Conservation (phyloP, 2,113 vertebrate genomes). For the Clinocottus analis region DNA sequence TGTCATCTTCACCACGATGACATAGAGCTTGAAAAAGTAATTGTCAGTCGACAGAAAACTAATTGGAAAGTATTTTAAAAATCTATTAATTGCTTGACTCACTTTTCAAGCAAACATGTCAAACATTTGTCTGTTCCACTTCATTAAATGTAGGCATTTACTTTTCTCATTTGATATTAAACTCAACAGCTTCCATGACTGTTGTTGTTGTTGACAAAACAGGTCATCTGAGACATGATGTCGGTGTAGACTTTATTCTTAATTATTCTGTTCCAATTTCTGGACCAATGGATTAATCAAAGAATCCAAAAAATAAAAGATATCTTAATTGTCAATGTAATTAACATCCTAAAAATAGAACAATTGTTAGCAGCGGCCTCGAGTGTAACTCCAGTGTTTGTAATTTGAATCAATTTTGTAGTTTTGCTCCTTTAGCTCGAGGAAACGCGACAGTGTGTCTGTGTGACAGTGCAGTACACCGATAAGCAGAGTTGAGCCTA, state of each 20-base stretch:
- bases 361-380: background rate
- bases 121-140: background rate
- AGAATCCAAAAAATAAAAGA: background rate
- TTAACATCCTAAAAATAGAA: background rate
- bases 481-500: too few species aligned
- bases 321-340: background rate
- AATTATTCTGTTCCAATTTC: background rate
- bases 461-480: too few species aligned
- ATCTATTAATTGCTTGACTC: background rate
- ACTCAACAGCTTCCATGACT: background rate
- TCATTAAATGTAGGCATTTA: too few species aligned
- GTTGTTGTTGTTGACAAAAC: background rate
- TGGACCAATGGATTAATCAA: background rate
- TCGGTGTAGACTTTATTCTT: background rate
- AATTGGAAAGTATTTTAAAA: background rate
- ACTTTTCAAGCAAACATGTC: background rate
- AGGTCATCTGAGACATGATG: background rate
- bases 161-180: background rate
- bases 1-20: background rate
- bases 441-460: constrained; percentile 83
- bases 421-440: constrained; percentile 67
- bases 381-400: background rate
- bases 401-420: too few species aligned
- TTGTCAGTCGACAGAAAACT: background rate
- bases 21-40: background rate